phyloP scores from a whole-genome alignment of 2,113 vertebrate genomes.

The Felis catus region DNA sequence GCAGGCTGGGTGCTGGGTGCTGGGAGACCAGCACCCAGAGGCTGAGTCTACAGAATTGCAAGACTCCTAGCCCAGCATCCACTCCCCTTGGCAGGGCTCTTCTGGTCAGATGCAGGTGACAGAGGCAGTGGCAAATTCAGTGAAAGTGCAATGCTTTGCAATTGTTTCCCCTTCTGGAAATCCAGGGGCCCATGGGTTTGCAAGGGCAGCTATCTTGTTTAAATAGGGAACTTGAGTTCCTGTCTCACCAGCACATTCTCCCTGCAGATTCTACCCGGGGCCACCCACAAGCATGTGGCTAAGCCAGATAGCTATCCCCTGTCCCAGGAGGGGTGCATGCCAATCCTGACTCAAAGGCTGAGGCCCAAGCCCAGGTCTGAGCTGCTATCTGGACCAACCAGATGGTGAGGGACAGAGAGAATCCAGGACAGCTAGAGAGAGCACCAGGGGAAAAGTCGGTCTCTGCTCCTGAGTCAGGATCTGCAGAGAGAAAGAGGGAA shows the following conservation, averaged over 20 bases:
- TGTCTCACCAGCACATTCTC: constrained; percentile 10
- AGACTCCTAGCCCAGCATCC: neutral
- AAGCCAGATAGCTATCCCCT: constrained; percentile 36
- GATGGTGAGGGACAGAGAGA: neutral
- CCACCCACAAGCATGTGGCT: constrained; percentile 45
- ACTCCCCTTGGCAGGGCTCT: neutral
- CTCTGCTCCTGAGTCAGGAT: neutral
- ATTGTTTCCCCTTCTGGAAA: neutral
- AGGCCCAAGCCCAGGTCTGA: neutral
- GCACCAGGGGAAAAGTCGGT: too few relatives aligned
- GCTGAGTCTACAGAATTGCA: neutral
- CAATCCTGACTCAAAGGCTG: constrained; percentile 36
- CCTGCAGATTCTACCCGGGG: constrained; percentile 14
- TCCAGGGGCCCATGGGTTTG: neutral
- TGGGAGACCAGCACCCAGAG: neutral
- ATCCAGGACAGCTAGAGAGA: neutral
- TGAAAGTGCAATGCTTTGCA: neutral
- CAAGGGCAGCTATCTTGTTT: neutral
- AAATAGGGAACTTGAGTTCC: constrained; percentile 1
- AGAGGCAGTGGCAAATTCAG: neutral
- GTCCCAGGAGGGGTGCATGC: neutral
- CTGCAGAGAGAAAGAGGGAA: neutral
- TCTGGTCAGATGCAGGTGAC: neutral
- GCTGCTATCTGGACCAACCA: constrained; percentile 63
- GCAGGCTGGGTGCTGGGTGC: neutral